phyloP scores from a whole-genome alignment of 2,888 invertebrate genomes.

The Harpagoxenus sublaevis region DNA sequence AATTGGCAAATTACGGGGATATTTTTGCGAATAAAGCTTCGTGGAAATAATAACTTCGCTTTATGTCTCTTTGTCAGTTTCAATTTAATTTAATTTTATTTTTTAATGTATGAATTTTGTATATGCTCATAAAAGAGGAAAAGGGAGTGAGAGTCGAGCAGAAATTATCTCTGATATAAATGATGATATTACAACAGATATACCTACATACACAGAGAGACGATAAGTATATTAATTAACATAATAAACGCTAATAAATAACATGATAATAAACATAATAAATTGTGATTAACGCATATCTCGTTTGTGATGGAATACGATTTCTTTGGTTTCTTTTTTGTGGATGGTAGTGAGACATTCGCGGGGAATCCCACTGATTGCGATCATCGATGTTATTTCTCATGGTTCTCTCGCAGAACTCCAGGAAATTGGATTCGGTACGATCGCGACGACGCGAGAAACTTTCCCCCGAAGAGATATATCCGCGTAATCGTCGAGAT shows the following conservation, averaged over 20 bases:
- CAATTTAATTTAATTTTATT: background rate
- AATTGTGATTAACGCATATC: constrained; percentile 3
- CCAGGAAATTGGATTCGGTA: constrained; percentile 60
- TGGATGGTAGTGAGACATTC: background rate
- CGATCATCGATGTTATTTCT: background rate
- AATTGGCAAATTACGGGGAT: background rate
- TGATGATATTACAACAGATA: background rate
- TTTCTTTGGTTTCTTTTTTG: background rate
- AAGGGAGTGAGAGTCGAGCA: background rate
- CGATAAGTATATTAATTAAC: background rate
- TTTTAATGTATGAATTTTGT: background rate
- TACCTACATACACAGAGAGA: background rate
- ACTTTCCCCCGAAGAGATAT: constrained; percentile 44
- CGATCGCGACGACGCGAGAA: constrained; percentile 53
- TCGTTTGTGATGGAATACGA: background rate
- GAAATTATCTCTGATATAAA: background rate
- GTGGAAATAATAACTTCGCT: background rate
- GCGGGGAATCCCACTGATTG: background rate
- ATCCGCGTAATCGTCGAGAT: constrained; percentile 41
- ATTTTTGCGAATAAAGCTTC: background rate
- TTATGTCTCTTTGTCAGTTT: background rate
- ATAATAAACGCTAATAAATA: background rate
- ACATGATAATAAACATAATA: background rate
- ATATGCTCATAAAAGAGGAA: background rate
- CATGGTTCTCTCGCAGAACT: background rate